These are phyloP conservation scores for Aythya baeri DNA, from an alignment of 2,113 vertebrate species.

Conservation along the genomic window DNA sequence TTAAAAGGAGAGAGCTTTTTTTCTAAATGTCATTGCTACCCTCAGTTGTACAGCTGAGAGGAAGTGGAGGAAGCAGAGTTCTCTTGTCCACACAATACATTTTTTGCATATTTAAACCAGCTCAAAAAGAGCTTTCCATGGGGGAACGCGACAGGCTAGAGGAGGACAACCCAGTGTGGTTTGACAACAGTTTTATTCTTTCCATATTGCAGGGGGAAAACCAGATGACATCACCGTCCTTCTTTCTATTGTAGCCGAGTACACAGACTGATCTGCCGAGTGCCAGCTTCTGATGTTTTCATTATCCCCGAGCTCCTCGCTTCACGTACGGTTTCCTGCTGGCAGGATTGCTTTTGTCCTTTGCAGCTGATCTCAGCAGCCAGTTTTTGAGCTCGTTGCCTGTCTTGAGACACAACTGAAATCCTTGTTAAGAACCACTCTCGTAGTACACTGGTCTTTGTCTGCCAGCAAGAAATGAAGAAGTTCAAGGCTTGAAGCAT, in stretches of 20 bases:
- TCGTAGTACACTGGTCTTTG: slow-evolving; percentile 35
- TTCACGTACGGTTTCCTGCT: slow-evolving; percentile 84
- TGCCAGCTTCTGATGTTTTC: neutral
- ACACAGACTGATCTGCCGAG: slow-evolving; percentile 86
- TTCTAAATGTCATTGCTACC: neutral
- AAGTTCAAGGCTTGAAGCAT: slow-evolving; percentile 66
- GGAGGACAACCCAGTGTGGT: rapidly evolving
- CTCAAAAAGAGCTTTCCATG: rapidly evolving
- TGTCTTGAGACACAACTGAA: slow-evolving; percentile 23
- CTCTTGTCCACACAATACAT: neutral
- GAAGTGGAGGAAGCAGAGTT: neutral
- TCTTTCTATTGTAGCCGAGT: slow-evolving; percentile 97
- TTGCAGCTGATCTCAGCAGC: slow-evolving; percentile 72
- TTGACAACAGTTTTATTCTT: neutral
- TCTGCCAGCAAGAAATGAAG: slow-evolving; percentile 70
- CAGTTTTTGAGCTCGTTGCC: slow-evolving; percentile 53
- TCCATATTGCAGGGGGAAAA: slow-evolving; percentile 87
- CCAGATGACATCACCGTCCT: slow-evolving; percentile 99
- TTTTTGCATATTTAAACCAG: neutral
- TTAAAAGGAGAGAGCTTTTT: neutral
- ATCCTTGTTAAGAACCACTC: slow-evolving; percentile 73
- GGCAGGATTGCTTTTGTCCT: slow-evolving; percentile 83
- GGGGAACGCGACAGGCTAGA: rapidly evolving
- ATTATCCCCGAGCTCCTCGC: neutral
- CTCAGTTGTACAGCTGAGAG: rapidly evolving